Evolutionary conservation across 2,888 invertebrate species (phyloP).

Genomic region (Coelinius sp.): DNA sequence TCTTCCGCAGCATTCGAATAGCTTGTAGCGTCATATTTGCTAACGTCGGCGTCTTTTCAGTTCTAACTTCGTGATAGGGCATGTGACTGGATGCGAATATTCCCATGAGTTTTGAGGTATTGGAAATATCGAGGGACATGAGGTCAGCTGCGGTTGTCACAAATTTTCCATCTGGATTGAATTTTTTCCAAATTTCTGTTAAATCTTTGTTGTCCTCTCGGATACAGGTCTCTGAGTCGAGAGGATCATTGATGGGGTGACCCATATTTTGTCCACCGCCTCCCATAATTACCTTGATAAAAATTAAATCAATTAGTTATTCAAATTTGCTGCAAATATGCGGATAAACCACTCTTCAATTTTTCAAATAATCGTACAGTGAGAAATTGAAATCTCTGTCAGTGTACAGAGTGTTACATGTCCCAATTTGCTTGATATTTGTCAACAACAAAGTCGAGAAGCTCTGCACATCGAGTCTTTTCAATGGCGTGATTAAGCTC

Average conservation of each 20-base stretch:
- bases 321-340: no score
- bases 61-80: slow-evolving; percentile 73
- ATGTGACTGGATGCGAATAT: slow-evolving; percentile 75
- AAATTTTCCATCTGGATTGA: slow-evolving; percentile 65
- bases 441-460: not conserved
- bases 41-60: slow-evolving; percentile 72
- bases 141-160: slow-evolving; percentile 70
- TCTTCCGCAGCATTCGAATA: slow-evolving; percentile 71
- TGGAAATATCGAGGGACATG: slow-evolving; percentile 66
- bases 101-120: slow-evolving; percentile 72
- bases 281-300: slow-evolving; percentile 74
- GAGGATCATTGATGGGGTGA: slow-evolving; percentile 54
- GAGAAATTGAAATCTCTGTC: not conserved
- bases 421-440: slow-evolving; percentile 16
- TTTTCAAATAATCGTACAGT: no score
- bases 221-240: slow-evolving; percentile 63
- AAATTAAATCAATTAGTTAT: slow-evolving; percentile 21
- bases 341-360: no score
- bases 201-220: slow-evolving; percentile 75
- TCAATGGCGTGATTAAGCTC: slow-evolving; percentile 27
- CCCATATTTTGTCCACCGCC: slow-evolving; percentile 74
- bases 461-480: not conserved
- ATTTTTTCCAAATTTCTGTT: slow-evolving; percentile 73
- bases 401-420: not conserved
- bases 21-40: slow-evolving; percentile 76